Base-by-base conservation (phyloP, 2,797 vertebrate genomes). In the Alca torda region DNA sequence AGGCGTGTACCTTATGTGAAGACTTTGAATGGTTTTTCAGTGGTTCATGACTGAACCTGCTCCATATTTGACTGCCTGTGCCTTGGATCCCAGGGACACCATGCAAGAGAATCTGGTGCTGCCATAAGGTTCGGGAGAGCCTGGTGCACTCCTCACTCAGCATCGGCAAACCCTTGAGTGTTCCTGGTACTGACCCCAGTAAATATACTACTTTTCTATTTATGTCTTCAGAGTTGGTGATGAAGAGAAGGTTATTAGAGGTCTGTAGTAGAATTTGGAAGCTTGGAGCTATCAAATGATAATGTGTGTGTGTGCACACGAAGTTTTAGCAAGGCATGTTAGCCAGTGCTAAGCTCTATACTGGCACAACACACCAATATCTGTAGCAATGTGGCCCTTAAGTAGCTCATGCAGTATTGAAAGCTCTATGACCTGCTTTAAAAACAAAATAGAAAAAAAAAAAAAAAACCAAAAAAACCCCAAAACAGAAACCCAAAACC, bases 261-360 rank as follows among this genome's bases (percentile, higher is more conserved):
- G 8, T 59, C 25, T 84, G 43, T 68, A 11, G 25, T 25, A 69
- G 59, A 81, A 54, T 45, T 46, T 73, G 25, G 23, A 31, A 10
- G 6, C 9, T 75, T 0, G 0, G 24, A 65, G 26, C 10, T 72
- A 15, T 48, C 76, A 89, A 86, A 39, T 16, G 24, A 24, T 74
- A 46, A 51, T 0, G 0, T 33, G 2, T 57, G 6, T 51, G 7
- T 21, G 25, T n/a, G 23, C 8, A 28, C 9, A 48, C 41, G 83
- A 74, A 28, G n/a, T 61, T 78, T 82, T 45, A 60, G n/a, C 16
- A 60, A 56, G 39, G 8, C 1, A 1, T 33, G 16, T 56, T 64
- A 84, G 21, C 15, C 24, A 57, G 10, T 31, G 19, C 39, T 87
- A 13, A 68, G 18, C 10, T 56, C 23, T 35, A 3, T 23, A 39